A percentile compares a stretch with the other conserved stretches of the same genome.
These are phyloP conservation scores for Ips typographus DNA, from an alignment of 1,140 invertebrate genomes.

Conservation along the genomic window DNA sequence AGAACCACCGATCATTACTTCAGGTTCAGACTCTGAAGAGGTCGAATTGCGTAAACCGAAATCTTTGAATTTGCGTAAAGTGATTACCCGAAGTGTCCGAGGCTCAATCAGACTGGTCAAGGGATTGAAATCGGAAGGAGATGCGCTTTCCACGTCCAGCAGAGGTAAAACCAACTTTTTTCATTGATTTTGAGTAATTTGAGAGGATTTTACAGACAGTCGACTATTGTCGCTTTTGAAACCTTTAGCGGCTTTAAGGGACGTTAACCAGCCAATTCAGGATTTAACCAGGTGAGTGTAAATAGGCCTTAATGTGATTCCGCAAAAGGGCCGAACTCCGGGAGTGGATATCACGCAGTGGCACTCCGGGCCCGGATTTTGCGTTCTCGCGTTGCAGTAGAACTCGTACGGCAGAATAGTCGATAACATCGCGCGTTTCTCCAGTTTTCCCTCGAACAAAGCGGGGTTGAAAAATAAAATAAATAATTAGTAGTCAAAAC, in stretches of 20 bases:
- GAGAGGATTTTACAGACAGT: background rate
- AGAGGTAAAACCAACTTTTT: background rate
- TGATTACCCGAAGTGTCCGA: constrained; percentile 15
- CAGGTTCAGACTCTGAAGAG: constrained; percentile 16
- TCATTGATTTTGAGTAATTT: no score
- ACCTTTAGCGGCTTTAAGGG: background rate
- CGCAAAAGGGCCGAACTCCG: constrained; percentile 5
- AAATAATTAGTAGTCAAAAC: no score
- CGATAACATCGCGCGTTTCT: constrained; percentile 8
- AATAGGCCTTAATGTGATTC: background rate
- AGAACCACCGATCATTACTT: background rate
- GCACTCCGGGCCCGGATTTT: constrained; percentile 23
- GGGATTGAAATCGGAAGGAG: background rate
- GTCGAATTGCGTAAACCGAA: constrained; percentile 20
- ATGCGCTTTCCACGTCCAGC: background rate
- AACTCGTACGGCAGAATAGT: constrained; percentile 24
- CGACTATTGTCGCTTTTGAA: background rate
- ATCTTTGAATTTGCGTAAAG: constrained; percentile 16
- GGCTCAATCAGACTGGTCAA: constrained; percentile 22
- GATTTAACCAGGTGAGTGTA: no score
- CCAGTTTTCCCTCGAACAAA: background rate
- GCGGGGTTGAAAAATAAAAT: background rate
- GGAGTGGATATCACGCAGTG: constrained; percentile 22
- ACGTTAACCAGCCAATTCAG: no score
- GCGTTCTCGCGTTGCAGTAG: constrained; percentile 31